A percentile compares a stretch with the other conserved stretches of the same genome.
phyloP scores from a whole-genome alignment of 2,113 vertebrate genomes.

The Bostrychus sinensis region DNA sequence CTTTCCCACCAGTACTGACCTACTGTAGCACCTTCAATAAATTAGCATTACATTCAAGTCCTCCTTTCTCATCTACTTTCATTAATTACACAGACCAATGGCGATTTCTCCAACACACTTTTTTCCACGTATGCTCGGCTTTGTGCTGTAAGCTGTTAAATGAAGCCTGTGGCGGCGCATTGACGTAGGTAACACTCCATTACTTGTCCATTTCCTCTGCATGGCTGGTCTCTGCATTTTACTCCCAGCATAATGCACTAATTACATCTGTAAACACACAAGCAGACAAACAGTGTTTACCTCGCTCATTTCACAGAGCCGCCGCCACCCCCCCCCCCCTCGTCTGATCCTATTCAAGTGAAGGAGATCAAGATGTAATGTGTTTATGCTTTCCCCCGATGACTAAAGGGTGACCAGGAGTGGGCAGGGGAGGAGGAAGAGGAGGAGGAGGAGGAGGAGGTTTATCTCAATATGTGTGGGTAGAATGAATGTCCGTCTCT shows the following conservation, averaged over 20 bases:
- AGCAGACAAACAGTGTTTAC: constrained; percentile 55
- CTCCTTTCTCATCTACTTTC: constrained; percentile 27
- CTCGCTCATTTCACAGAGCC: constrained; percentile 30
- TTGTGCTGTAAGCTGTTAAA: constrained; percentile 50
- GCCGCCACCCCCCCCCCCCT: constrained; percentile 3
- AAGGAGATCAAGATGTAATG: constrained; percentile 46
- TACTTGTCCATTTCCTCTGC: constrained; percentile 66
- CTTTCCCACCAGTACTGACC: background rate
- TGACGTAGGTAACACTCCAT: constrained; percentile 57
- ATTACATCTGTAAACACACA: constrained; percentile 73
- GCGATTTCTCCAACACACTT: constrained; percentile 31
- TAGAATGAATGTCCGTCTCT: constrained; percentile 11
- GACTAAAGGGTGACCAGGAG: constrained; percentile 46
- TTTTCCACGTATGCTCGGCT: constrained; percentile 29
- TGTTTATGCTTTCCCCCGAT: constrained; percentile 58
- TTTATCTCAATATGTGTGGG: constrained; percentile 65
- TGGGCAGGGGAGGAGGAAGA: constrained; percentile 15
- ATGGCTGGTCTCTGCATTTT: constrained; percentile 60
- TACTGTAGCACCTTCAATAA: background rate
- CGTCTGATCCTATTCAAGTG: constrained; percentile 20
- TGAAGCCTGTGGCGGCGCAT: constrained; percentile 51
- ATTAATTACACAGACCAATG: constrained; percentile 37
- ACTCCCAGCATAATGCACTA: constrained; percentile 69
- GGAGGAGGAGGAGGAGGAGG: constrained; percentile 46
- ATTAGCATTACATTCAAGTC: constrained; percentile 28